A percentile compares a stretch with the other conserved stretches of the same genome.
phyloP scores from a whole-genome alignment of 2,888 invertebrate species.

The Acleris sparsana region DNA sequence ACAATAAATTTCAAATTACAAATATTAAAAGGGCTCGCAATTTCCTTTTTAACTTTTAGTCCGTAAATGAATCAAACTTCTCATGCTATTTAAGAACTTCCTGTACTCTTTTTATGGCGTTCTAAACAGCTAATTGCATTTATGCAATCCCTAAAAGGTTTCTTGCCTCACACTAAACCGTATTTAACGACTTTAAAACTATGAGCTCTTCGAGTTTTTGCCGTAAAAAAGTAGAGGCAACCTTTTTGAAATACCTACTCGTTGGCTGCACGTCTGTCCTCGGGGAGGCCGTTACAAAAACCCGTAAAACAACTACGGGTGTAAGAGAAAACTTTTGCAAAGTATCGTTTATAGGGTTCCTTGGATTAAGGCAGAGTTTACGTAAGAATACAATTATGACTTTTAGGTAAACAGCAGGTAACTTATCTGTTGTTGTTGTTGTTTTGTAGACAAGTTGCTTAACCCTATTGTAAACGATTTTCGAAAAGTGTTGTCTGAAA shows the following conservation, averaged over 20 bases:
- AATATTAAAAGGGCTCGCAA: too few species aligned
- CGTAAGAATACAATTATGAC: too few species aligned
- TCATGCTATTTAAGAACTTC: constrained; percentile 13
- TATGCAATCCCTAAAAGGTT: constrained; percentile 10
- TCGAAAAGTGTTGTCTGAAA: too few species aligned
- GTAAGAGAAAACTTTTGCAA: constrained; percentile 19
- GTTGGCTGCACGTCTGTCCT: constrained; percentile 8
- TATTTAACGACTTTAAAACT: constrained; percentile 26
- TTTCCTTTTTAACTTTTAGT: too few species aligned
- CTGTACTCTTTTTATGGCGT: background rate
- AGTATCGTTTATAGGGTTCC: constrained; percentile 9
- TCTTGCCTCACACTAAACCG: constrained; percentile 16
- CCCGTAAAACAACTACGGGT: constrained; percentile 20
- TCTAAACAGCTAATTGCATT: constrained; percentile 5
- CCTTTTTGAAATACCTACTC: constrained; percentile 20
- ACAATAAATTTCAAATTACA: too few species aligned
- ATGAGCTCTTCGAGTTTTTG: constrained; percentile 8
- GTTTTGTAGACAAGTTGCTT: too few species aligned
- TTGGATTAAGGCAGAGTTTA: background rate
- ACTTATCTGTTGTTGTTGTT: too few species aligned
- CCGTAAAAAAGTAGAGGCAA: constrained; percentile 21
- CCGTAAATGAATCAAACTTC: background rate
- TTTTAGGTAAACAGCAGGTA: too few species aligned
- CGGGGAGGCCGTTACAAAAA: constrained; percentile 11
- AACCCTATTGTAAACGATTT: too few species aligned